Conservation (phyloP, 2,888 invertebrate genomes). For the Synergus gifuensis region DNA sequence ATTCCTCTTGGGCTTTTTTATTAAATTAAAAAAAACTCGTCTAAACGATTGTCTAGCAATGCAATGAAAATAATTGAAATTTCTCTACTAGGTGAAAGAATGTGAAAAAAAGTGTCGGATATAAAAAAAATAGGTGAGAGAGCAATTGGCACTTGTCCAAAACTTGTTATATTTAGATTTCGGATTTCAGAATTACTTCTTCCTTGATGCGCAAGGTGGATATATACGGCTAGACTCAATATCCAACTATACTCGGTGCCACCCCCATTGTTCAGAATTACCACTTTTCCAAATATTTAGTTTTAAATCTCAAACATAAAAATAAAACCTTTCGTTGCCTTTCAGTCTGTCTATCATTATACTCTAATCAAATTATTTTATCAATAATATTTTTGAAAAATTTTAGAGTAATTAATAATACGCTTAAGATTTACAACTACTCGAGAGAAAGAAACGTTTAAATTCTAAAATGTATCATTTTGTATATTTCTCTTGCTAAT, state of each 20-base stretch:
- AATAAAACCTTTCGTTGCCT: no score
- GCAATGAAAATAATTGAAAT: background rate
- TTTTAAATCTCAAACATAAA: background rate
- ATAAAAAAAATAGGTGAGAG: constrained; percentile 50
- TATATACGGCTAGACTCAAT: constrained; percentile 13
- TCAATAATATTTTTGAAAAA: background rate
- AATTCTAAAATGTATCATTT: no score
- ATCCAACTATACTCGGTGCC: background rate
- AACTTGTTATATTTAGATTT: constrained; percentile 59
- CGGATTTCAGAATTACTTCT: constrained; percentile 34
- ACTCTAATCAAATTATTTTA: background rate
- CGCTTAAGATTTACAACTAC: no score
- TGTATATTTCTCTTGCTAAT: no score
- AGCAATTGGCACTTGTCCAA: constrained; percentile 58
- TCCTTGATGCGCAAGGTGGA: constrained; percentile 27
- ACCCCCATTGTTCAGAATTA: constrained; percentile 10
- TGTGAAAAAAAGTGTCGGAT: constrained; percentile 10
- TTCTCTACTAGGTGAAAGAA: constrained; percentile 28
- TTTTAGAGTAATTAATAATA: background rate
- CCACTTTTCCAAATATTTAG: background rate
- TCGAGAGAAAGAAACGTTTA: no score
- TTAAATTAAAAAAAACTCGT: background rate
- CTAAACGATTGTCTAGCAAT: background rate
- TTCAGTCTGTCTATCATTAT: no score
- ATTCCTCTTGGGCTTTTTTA: background rate